These are phyloP conservation scores for Gymnopithys bicolor DNA, from an alignment of 2,797 vertebrate genomes.

Conservation along the genomic window DNA sequence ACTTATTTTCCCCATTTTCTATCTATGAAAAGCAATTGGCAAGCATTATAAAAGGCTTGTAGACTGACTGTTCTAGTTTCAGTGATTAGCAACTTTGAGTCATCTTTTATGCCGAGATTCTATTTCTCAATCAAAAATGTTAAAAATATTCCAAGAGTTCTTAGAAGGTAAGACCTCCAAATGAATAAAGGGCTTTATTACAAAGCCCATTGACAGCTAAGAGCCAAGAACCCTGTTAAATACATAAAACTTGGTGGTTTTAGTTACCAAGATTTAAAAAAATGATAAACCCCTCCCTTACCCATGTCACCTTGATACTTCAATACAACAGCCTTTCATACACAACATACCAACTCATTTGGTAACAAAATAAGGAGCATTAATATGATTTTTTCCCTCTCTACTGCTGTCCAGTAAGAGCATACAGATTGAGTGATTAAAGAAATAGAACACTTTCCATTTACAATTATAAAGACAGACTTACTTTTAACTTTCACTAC, in stretches of 20 bases:
- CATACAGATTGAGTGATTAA: neutral
- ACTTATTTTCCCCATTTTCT: neutral
- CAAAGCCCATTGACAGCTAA: neutral
- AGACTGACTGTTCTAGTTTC: neutral
- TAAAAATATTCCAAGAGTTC: neutral
- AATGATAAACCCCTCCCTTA: neutral
- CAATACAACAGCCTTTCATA: neutral
- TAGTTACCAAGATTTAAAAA: neutral
- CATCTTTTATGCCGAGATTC: neutral
- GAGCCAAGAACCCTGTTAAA: neutral
- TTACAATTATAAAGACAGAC: neutral
- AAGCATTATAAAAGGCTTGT: neutral
- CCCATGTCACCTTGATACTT: neutral
- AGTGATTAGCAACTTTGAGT: neutral
- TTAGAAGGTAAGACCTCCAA: neutral
- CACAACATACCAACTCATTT: neutral
- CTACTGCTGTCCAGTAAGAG: neutral
- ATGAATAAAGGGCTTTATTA: neutral
- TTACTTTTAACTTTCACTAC: neutral
- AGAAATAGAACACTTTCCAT: neutral
- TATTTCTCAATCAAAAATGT: neutral
- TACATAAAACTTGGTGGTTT: neutral
- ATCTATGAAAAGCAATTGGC: neutral
- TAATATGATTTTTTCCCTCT: neutral
- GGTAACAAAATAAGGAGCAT: neutral